A percentile compares a stretch with the other conserved stretches of the same genome.
Conservation (phyloP, 1,140 invertebrate species). For the Cotesia glomerata region DNA sequence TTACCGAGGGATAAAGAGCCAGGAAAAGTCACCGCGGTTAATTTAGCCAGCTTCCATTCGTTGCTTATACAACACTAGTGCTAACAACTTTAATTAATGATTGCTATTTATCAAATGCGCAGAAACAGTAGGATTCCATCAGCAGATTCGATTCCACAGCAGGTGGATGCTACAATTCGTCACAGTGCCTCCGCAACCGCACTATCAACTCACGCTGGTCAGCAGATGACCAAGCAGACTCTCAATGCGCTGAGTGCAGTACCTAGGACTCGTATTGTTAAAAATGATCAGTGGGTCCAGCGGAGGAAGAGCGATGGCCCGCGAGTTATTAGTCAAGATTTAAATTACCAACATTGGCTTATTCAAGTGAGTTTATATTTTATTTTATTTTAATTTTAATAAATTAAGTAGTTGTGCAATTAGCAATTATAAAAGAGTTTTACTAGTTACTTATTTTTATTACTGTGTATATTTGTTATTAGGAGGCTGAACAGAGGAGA, state of each 20-base stretch:
- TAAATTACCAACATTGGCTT: constrained; percentile 86
- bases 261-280: constrained; percentile 74
- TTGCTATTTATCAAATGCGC: constrained; percentile 34
- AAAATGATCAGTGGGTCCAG: constrained; percentile 74
- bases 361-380: constrained; percentile 69
- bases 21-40: not conserved
- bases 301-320: constrained; percentile 71
- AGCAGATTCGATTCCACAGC: constrained; percentile 64
- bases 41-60: constrained; percentile 1
- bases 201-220: constrained; percentile 57
- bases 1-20: not conserved
- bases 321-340: constrained; percentile 61
- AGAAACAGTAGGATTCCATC: constrained; percentile 70
- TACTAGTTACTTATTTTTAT: not conserved
- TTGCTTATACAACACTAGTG: too few species aligned
- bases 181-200: constrained; percentile 58
- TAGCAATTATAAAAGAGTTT: not conserved
- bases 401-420: not conserved
- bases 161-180: constrained; percentile 60
- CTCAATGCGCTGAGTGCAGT: constrained; percentile 80
- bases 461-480: constrained; percentile 35
- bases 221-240: constrained; percentile 78
- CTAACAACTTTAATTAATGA: too few species aligned
- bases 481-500: constrained; percentile 91
- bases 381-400: not conserved